phyloP scores from a whole-genome alignment of 2,113 vertebrate genomes.

The Sula dactylatra region DNA sequence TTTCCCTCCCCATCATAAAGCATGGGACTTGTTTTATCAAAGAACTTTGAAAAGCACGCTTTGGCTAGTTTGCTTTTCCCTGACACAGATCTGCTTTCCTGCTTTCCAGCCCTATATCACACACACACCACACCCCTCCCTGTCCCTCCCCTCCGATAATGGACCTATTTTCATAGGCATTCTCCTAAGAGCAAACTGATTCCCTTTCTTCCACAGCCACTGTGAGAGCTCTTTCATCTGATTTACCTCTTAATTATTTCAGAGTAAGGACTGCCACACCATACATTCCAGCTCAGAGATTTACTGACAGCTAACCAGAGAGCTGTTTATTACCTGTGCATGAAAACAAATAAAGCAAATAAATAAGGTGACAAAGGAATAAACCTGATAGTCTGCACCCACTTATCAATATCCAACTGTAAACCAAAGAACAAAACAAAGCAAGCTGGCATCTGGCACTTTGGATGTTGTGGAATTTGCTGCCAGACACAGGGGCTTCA shows the following conservation, averaged over 20 bases:
- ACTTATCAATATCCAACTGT: neutral
- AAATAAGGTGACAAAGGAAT: neutral
- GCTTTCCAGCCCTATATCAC: neutral
- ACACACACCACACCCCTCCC: neutral
- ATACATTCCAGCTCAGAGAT: neutral
- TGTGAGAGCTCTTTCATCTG: neutral
- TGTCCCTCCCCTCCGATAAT: neutral
- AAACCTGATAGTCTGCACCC: neutral
- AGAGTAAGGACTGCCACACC: neutral
- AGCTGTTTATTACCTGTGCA: neutral
- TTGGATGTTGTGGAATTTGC: neutral
- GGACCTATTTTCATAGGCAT: neutral
- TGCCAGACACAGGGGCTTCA: neutral
- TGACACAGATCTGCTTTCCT: neutral
- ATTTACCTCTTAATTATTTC: neutral
- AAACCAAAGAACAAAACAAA: constrained; percentile 16
- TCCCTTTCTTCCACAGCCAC: neutral
- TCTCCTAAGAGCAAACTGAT: neutral
- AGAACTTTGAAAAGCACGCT: neutral
- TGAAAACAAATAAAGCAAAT: neutral
- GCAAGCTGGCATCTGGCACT: neutral
- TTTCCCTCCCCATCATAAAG: neutral
- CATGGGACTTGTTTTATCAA: neutral
- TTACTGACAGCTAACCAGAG: neutral
- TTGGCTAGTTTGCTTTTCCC: neutral